phyloP scores from a whole-genome alignment of 2,797 vertebrate genomes.

The Botia almorhae region DNA sequence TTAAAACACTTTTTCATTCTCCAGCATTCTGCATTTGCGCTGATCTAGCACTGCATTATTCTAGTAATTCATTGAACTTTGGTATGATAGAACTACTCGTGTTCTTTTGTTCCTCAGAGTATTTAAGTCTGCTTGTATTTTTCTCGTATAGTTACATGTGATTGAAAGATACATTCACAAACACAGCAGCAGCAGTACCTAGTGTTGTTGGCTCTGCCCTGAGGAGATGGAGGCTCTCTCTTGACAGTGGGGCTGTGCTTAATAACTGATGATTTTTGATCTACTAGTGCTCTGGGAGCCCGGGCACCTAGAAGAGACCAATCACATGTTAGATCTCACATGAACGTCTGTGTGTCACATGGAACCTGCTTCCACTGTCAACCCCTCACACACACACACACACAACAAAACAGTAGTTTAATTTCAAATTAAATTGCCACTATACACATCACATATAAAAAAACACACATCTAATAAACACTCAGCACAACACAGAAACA shows the following conservation, averaged over 20 bases:
- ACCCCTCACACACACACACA: slow-evolving; percentile 20
- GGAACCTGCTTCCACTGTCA: slow-evolving; percentile 5
- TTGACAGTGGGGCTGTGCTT: slow-evolving; percentile 99
- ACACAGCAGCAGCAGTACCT: slow-evolving; percentile 75
- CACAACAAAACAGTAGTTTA: neutral
- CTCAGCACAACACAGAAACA: slow-evolving; percentile 17
- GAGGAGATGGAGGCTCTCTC: slow-evolving; percentile 93
- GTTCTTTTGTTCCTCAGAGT: neutral
- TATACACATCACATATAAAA: neutral
- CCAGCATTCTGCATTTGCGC: no score
- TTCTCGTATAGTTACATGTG: neutral
- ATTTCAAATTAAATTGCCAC: no score
- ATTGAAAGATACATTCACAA: neutral
- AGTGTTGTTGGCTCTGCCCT: slow-evolving; percentile 93
- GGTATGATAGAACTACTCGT: neutral
- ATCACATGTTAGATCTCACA: slow-evolving; percentile 23
- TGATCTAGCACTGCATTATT: neutral
- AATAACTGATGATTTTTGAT: slow-evolving; percentile 98
- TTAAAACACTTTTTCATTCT: no score
- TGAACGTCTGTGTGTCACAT: neutral
- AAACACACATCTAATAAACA: slow-evolving; percentile 1
- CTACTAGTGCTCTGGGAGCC: slow-evolving; percentile 89
- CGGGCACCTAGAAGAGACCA: slow-evolving; percentile 82
- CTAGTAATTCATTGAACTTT: no score
- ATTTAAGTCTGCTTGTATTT: neutral